Conservation (phyloP, 2,797 vertebrate genomes). For the Cichlasoma orientale region DNA sequence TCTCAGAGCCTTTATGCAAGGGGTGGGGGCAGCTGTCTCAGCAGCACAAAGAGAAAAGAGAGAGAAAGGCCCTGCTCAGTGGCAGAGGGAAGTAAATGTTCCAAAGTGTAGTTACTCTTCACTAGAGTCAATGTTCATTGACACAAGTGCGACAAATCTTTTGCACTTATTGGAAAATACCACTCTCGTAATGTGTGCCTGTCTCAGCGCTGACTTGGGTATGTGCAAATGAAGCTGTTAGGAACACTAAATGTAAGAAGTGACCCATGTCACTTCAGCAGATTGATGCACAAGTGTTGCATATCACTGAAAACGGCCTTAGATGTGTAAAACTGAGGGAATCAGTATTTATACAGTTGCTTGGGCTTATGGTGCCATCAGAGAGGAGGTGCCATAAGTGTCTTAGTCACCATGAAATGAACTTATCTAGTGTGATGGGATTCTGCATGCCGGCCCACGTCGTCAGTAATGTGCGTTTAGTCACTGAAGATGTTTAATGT, state of each 20-base stretch:
- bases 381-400: background rate
- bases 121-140: background rate
- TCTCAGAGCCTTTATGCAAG: background rate
- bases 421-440: background rate
- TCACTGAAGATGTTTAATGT: background rate
- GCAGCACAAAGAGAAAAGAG: background rate
- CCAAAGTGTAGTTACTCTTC: background rate
- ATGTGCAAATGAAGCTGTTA: background rate
- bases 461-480: background rate
- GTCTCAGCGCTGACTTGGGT: background rate
- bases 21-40: background rate
- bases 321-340: background rate
- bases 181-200: background rate
- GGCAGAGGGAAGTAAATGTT: background rate
- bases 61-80: background rate
- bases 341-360: background rate
- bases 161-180: background rate
- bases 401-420: background rate
- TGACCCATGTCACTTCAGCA: background rate
- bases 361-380: background rate
- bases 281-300: background rate
- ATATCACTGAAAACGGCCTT: background rate
- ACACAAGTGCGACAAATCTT: background rate
- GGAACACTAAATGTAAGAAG: background rate
- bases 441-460: background rate